phyloP scores from a whole-genome alignment of 1,140 invertebrate species.

The Drosophila takahashii region DNA sequence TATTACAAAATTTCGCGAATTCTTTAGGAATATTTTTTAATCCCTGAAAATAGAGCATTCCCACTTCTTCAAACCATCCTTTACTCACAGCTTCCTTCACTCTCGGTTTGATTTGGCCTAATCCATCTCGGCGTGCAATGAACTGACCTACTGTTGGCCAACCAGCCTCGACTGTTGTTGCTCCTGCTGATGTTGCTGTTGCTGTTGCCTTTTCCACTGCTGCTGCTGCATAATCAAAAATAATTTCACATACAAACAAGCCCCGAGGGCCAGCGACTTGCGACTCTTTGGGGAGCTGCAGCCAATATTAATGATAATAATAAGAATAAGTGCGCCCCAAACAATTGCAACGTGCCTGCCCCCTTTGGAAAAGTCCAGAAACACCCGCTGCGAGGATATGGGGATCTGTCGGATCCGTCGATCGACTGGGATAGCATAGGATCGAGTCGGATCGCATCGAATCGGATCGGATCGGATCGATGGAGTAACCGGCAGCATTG shows the following conservation, averaged over 20 bases:
- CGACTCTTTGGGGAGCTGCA: slow-evolving; percentile 55
- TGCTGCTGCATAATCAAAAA: slow-evolving; percentile 80
- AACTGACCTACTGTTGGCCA: slow-evolving; percentile 77
- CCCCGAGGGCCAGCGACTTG: slow-evolving; percentile 60
- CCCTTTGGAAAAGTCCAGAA: slow-evolving; percentile 6
- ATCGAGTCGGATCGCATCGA: slow-evolving; percentile 2
- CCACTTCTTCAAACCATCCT: not conserved
- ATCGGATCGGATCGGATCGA: slow-evolving; percentile 14
- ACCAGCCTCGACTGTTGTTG: slow-evolving; percentile 31
- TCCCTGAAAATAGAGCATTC: slow-evolving; percentile 38
- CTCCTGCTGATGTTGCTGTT: slow-evolving; percentile 1
- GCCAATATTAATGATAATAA: slow-evolving; percentile 82
- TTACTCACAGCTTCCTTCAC: slow-evolving; percentile 2
- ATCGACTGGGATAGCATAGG: slow-evolving; percentile 13
- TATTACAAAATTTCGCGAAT: no score
- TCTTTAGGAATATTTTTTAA: not conserved
- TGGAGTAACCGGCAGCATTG: slow-evolving; percentile 70
- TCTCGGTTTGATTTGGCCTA: slow-evolving; percentile 47
- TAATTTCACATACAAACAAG: slow-evolving; percentile 83
- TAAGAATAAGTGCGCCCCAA: slow-evolving; percentile 80
- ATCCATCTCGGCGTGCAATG: slow-evolving; percentile 72
- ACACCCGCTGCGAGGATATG: slow-evolving; percentile 52
- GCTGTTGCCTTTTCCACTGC: slow-evolving; percentile 7
- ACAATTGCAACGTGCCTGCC: slow-evolving; percentile 67
- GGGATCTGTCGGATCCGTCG: slow-evolving; percentile 41